These are phyloP conservation scores for Xenopus laevis DNA, from an alignment of 2,113 vertebrate species.

Conservation along the genomic window DNA sequence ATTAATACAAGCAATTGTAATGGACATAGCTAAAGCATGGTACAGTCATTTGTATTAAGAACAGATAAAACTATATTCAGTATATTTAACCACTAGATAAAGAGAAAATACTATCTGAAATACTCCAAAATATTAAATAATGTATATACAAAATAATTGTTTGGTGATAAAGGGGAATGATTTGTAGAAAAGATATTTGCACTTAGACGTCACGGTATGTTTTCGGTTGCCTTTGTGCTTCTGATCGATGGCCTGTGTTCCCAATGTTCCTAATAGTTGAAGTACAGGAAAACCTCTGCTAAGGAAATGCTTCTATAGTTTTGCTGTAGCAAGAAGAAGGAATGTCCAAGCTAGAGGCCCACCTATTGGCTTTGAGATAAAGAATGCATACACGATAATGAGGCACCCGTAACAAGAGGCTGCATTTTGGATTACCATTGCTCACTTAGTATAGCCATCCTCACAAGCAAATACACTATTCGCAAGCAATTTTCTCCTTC, in stretches of 20 bases:
- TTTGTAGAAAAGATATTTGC: conserved; percentile 51
- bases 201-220: conserved; percentile 53
- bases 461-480: conserved; percentile 46
- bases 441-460: background rate
- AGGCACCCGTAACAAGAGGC: too few relatives aligned
- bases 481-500: conserved; percentile 53
- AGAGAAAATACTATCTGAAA: conserved; percentile 63
- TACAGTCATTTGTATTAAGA: conserved; percentile 55
- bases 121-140: conserved; percentile 61
- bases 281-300: background rate
- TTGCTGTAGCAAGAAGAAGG: background rate
- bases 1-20: conserved; percentile 63
- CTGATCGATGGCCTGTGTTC: too few relatives aligned
- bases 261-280: background rate
- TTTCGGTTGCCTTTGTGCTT: conserved; percentile 23
- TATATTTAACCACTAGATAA: conserved; percentile 58
- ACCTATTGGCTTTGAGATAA: background rate
- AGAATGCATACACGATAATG: background rate
- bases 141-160: conserved; percentile 63
- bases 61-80: conserved; percentile 63
- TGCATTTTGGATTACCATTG: too few relatives aligned
- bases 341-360: background rate
- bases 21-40: conserved; percentile 59
- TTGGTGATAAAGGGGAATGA: conserved; percentile 54
- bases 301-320: background rate